These are phyloP conservation scores for Puma concolor DNA, from an alignment of 2,113 vertebrate genomes.

Conservation along the genomic window DNA sequence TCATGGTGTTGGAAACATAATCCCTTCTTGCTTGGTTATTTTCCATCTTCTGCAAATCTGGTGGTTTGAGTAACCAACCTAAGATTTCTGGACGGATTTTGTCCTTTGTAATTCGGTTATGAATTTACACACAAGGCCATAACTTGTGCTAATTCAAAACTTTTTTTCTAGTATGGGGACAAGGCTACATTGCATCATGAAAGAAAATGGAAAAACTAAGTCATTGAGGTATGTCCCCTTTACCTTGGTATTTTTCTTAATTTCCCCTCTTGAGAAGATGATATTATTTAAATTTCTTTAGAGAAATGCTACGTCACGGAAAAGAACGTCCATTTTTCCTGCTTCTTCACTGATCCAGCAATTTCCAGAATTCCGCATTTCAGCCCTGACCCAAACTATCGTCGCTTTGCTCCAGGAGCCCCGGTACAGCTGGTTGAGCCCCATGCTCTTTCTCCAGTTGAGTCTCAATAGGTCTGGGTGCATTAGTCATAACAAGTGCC, in stretches of 20 bases:
- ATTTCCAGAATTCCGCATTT: not conserved
- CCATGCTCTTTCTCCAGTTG: not conserved
- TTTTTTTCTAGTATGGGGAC: not conserved
- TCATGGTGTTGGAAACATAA: not conserved
- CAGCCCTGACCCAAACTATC: not conserved
- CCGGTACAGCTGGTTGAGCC: not conserved
- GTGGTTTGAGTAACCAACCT: not conserved
- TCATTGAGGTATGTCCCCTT: not conserved
- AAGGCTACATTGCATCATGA: not conserved
- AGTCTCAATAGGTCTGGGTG: not conserved
- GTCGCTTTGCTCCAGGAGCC: not conserved
- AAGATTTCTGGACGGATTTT: not conserved
- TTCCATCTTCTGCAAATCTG: constrained; percentile 3
- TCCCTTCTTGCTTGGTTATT: not conserved
- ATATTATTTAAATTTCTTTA: not conserved
- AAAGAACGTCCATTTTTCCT: not conserved
- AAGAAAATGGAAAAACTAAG: not conserved
- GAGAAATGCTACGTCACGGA: not conserved
- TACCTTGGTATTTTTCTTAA: not conserved
- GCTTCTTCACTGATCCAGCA: not conserved
- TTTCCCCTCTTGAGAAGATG: not conserved
- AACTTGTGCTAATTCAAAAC: not conserved
- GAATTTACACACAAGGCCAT: not conserved
- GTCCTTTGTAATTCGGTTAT: not conserved
- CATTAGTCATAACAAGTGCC: constrained; percentile 62